Base-by-base conservation (phyloP, 2,888 invertebrate species). In the Phlogophora meticulosa region DNA sequence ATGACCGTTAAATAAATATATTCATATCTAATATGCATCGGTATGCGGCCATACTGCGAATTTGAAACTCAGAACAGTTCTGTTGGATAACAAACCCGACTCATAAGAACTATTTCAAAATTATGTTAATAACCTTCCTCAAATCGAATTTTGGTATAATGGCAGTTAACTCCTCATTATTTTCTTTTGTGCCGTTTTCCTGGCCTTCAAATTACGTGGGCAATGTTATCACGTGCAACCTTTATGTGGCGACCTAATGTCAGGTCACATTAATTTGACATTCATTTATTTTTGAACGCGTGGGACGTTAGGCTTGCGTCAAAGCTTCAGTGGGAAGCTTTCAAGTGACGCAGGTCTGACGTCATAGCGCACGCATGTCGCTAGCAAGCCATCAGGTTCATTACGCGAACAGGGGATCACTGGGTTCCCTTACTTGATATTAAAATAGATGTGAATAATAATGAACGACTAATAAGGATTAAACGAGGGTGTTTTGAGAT, bases 251-350 rank as follows among this genome's bases (percentile, higher is more conserved):
- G 13, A 49, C 17, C 15, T 45, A 28, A 17, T 20, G 42, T 24
- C 13, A 69, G 42, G 74, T 61, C 28, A 63, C 56, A 51, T 61
- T 55, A 48, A 56, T 64, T 40, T 62, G 55, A 72, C 78, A 62
- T 72, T 80, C 40, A 45, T 57, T 57, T 71, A 61, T 53, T 65
- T 61, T 66, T 24, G 28, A 20, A 52, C 46, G 51, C 43, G 79
- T 78, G 61, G 72, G 72, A 48, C 40, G 58, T 24, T 36, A n/a
- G 32, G 11, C n/a, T 66, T 73, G 43, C 76, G 82, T 76, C 73
- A 79, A 64, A 72, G 60, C 36, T 61, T 55, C 5, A 46, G 40
- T 24, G 22, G 45, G 38, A 45, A 66, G 59, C 67, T 78, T 68
- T 32, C 32, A 48, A 76, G 17, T 75, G 72, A 79, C 72, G 69